Evolutionary conservation across 2,888 invertebrate genomes (phyloP).

Genomic region (Cosmia pyralina): DNA sequence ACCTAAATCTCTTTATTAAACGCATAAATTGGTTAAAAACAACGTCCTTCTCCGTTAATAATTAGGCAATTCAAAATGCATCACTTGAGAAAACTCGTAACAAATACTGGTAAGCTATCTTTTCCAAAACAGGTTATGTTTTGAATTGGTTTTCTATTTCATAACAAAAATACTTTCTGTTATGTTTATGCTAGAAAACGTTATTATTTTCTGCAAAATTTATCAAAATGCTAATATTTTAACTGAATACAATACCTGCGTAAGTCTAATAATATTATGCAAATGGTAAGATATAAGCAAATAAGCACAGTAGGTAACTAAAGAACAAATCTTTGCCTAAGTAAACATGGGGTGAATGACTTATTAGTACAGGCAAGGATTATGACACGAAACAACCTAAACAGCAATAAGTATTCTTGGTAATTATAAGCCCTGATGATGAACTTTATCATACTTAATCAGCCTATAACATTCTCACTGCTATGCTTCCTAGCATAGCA

Average conservation of each 20-base stretch:
- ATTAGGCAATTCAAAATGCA: constrained; percentile 59
- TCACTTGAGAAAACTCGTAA: constrained; percentile 60
- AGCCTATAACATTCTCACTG: background rate
- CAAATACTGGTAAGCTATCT: constrained; percentile 62
- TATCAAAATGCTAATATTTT: background rate
- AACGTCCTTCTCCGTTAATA: background rate
- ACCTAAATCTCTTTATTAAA: constrained; percentile 22
- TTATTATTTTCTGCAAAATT: background rate
- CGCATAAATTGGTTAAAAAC: background rate
- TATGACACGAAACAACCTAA: background rate
- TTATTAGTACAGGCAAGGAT: background rate
- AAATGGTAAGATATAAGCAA: background rate
- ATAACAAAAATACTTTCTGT: constrained; percentile 22
- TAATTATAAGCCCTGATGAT: no score
- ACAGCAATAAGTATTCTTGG: background rate
- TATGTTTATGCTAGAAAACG: background rate
- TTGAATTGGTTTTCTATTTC: constrained; percentile 25
- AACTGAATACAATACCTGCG: background rate
- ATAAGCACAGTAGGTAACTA: background rate
- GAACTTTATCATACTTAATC: background rate
- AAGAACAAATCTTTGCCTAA: background rate
- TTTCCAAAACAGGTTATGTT: constrained; percentile 40
- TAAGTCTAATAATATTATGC: background rate
- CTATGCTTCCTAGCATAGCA: no score
- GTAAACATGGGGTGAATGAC: background rate